These are phyloP conservation scores for Sebastes jordani DNA, from an alignment of 2,797 vertebrate species.

Conservation along the genomic window DNA sequence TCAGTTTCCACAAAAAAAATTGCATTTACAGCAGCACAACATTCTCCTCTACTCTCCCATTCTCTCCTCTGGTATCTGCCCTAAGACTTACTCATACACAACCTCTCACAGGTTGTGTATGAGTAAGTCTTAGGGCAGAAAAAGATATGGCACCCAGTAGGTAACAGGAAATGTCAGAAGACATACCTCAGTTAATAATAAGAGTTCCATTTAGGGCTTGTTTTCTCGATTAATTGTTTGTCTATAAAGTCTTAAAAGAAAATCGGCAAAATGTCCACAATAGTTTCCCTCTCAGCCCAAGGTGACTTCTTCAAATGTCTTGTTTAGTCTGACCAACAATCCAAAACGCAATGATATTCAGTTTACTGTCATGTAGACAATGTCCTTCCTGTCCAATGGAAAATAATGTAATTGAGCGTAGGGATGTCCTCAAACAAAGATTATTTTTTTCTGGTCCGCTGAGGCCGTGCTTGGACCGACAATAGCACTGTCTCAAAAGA, in stretches of 20 bases:
- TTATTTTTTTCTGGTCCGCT: background rate
- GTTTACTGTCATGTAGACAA: background rate
- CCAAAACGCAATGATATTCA: no score
- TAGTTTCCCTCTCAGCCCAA: background rate
- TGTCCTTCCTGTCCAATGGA: no score
- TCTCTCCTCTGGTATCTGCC: background rate
- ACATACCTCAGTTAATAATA: background rate
- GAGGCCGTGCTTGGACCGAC: background rate
- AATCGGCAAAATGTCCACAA: background rate
- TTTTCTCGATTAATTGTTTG: background rate
- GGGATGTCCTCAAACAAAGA: background rate
- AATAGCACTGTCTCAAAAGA: background rate
- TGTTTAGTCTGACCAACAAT: no score
- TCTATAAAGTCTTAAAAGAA: background rate
- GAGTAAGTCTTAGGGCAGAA: background rate
- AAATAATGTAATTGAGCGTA: background rate
- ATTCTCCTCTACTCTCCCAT: background rate
- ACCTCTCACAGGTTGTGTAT: background rate
- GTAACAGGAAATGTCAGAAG: background rate
- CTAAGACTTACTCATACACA: background rate
- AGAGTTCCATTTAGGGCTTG: background rate
- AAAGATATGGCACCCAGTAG: background rate
- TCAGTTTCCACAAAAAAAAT: background rate
- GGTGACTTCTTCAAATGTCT: background rate
- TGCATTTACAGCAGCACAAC: rapidly evolving